Evolutionary conservation across 2,797 vertebrate species (phyloP), one percentile per base, ranked within the genome.

Genomic region (Setipinna tenuifilis): DNA sequence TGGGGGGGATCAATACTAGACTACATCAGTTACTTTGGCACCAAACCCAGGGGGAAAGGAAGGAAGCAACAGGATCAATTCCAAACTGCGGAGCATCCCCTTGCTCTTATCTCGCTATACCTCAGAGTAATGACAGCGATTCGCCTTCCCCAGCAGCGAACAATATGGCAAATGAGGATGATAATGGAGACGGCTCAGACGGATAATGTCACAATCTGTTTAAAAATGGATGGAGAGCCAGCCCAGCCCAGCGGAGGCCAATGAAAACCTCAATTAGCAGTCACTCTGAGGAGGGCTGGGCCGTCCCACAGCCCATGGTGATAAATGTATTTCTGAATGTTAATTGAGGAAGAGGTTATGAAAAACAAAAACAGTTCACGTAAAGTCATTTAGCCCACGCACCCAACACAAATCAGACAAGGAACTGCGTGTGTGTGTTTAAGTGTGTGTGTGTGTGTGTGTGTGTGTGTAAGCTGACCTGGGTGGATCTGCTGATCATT

Each of bases 301-400:
- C 90, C 90, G 86, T 89, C 88, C 93, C 92, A 91, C 86, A 1
- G 90, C 35, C 35, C n/a, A n/a, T n/a, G n/a, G n/a, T 89, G 93
- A 94, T 92, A 92, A 89, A 91, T 92, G 92, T 87, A 89, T 16
- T 16, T 83, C 78, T 5, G 93, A 94, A 94, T 94, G 94, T 94
- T 92, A 94, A 95, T 94, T 92, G 92, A 94, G 91, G 50, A 94
- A 91, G 92, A 91, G 89, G 93, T 94, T 92, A 91, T 94, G 94
- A 85, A 94, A 94, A 94, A 93, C 87, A 89, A 88, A 93, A 95
- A 93, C 92, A 93, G 92, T 91, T 93, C 89, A 92, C 89, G 89
- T 90, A 92, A 95, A 65, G 50, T 14, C 50, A 9, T 14, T 54
- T 1, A 54, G 9, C 50, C 50, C 50, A 54, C 50, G 9, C 50